Evolutionary conservation across 1,140 invertebrate genomes (phyloP), one percentile per base, ranked within the genome.

Genomic region (Melanaphis sacchari): DNA sequence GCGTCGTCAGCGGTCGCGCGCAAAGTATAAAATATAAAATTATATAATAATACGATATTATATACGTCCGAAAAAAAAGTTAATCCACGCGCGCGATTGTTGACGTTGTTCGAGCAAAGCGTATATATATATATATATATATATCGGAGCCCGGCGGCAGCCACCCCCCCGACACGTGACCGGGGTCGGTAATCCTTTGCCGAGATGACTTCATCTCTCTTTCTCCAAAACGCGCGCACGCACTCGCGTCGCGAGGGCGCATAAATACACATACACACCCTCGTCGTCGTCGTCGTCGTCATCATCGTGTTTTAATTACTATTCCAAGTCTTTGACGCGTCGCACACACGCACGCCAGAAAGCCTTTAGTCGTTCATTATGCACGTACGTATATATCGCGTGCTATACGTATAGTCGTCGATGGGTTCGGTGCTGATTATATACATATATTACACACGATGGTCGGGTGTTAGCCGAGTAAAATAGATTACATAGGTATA

Each of bases 151-250:
- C 66, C 91, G 36, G 46, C 76, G 43, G 36, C 91, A 36, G 36
- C 91, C 46, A n/a, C 91, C 76, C 91, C 76, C 91, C 81, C 46
- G 91, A 93, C 91, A 93, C 91, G 91, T 93, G 91, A 93, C 91
- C 81, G 46, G 91, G 49, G 36, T 93, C 46, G 43, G 66, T 93
- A 93, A 93, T 93, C 91, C 91, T 93, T 52, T 90, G 88, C 88
- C 76, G 81, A 92, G 91, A 93, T 93, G 76, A 93, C 91, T 93
- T 84, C 91, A 84, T 92, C 66, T 43, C 90, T 41, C 22, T 11
- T 22, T 38, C 36, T 18, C 38, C 38, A 46, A 43, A 4, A 43
- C 41, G 9, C 18, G 31, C 81, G 8, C 36, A 31, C 76, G 26
- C 46, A 38, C 46, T 36, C 36, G 15, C 54, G 4, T 9, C 59